Percentiles rank a stretch among this genome's conserved stretches.
Conservation (phyloP, 2,888 invertebrate genomes). For the Notocelia uddmanniana region DNA sequence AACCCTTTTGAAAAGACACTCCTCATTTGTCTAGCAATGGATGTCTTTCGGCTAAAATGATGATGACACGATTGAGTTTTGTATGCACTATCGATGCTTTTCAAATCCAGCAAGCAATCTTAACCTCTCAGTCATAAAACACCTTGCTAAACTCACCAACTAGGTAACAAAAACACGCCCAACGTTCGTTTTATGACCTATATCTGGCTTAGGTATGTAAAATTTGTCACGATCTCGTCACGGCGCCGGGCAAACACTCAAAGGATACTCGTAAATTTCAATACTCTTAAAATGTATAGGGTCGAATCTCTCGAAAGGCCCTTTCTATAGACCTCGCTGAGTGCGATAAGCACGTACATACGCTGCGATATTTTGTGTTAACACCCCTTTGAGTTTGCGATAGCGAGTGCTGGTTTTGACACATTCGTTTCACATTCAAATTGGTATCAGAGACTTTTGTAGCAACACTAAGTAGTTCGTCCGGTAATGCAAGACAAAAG, state of each 20-base stretch:
- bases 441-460: too few species aligned
- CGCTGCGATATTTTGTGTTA: slow-evolving; percentile 66
- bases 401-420: slow-evolving; percentile 59
- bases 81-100: too few species aligned
- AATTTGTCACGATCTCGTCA: slow-evolving; percentile 59
- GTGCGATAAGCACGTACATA: slow-evolving; percentile 75
- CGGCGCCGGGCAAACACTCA: slow-evolving; percentile 59
- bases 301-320: slow-evolving; percentile 69
- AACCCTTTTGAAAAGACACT: too few species aligned
- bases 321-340: slow-evolving; percentile 65
- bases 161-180: background rate
- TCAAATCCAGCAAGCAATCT: too few species aligned
- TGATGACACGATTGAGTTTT: too few species aligned
- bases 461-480: too few species aligned
- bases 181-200: slow-evolving; percentile 49
- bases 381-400: slow-evolving; percentile 60
- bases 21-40: too few species aligned
- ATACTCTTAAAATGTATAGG: slow-evolving; percentile 72
- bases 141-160: too few species aligned
- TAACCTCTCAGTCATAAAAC: too few species aligned
- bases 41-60: too few species aligned
- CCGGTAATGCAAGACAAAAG: too few species aligned
- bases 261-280: slow-evolving; percentile 74
- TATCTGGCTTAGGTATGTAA: slow-evolving; percentile 49
- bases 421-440: background rate